These are phyloP conservation scores for Rhysida immarginata DNA, from an alignment of 1,140 invertebrate species.

Conservation along the genomic window DNA sequence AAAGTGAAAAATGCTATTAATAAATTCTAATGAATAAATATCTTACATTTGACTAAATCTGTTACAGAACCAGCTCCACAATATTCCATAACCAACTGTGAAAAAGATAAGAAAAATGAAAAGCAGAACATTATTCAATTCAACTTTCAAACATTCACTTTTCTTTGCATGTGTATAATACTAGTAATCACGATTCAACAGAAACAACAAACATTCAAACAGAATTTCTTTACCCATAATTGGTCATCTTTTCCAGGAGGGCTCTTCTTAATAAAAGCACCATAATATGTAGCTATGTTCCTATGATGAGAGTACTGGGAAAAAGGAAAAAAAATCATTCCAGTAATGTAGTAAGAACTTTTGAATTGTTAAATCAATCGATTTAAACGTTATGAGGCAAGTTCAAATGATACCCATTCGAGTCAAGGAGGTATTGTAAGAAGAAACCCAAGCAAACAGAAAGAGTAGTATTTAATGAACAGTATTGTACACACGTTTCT, in stretches of 20 bases:
- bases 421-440: too few species aligned
- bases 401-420: too few species aligned
- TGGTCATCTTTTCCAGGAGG: conserved; percentile 98
- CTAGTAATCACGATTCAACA: too few species aligned
- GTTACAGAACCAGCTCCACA: conserved; percentile 98
- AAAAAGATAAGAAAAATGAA: conserved; percentile 15
- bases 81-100: conserved; percentile 94
- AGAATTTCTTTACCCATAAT: conserved; percentile 53
- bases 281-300: conserved; percentile 99
- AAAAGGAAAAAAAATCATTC: too few species aligned
- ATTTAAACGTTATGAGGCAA: too few species aligned
- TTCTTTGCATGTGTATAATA: conserved; percentile 1
- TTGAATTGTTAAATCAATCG: conserved; percentile 3
- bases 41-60: conserved; percentile 85
- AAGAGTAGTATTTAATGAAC: too few species aligned
- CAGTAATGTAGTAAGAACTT: conserved; percentile 3
- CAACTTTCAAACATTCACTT: not conserved
- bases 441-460: too few species aligned
- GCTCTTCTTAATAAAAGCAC: conserved; percentile 98
- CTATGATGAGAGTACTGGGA: conserved; percentile 91
- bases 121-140: not conserved
- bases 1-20: too few species aligned
- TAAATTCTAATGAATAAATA: too few species aligned
- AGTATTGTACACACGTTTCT: too few species aligned
- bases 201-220: too few species aligned